Percentiles rank a stretch among this genome's conserved stretches.
Evolutionary conservation across 2,113 vertebrate species (phyloP).

Genomic region (Seriola dumerili): DNA sequence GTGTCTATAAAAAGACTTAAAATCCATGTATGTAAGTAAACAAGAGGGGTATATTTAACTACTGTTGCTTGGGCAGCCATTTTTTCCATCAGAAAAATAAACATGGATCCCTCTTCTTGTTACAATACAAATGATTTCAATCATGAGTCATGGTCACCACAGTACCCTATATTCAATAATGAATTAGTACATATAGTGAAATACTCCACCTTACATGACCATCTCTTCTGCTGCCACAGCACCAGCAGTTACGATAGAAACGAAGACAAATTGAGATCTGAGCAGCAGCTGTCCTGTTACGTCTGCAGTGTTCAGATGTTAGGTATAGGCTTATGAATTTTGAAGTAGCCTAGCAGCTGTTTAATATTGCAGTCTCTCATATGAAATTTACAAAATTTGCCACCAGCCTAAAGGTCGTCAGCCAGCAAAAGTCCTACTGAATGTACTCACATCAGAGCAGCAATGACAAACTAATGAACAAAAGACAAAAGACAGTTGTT

Average conservation of each 20-base stretch:
- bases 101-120: background rate
- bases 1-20: background rate
- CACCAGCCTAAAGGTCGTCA: constrained; percentile 9
- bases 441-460: constrained; percentile 2
- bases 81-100: background rate
- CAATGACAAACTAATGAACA: background rate
- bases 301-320: constrained; percentile 38
- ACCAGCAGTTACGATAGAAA: background rate
- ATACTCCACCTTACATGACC: background rate
- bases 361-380: constrained; percentile 60
- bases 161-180: background rate
- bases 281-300: constrained; percentile 19
- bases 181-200: background rate
- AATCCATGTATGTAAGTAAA: background rate
- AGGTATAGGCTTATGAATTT: constrained; percentile 39
- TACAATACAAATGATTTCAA: background rate
- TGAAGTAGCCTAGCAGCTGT: constrained; percentile 42
- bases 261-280: constrained; percentile 1
- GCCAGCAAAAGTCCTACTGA: background rate
- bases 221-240: background rate
- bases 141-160: background rate
- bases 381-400: constrained; percentile 46
- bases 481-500: background rate
- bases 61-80: background rate
- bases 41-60: background rate